A percentile compares a stretch with the other conserved stretches of the same genome.
Evolutionary conservation across 2,888 invertebrate species (phyloP).

Genomic region (Zele albiditarsus): DNA sequence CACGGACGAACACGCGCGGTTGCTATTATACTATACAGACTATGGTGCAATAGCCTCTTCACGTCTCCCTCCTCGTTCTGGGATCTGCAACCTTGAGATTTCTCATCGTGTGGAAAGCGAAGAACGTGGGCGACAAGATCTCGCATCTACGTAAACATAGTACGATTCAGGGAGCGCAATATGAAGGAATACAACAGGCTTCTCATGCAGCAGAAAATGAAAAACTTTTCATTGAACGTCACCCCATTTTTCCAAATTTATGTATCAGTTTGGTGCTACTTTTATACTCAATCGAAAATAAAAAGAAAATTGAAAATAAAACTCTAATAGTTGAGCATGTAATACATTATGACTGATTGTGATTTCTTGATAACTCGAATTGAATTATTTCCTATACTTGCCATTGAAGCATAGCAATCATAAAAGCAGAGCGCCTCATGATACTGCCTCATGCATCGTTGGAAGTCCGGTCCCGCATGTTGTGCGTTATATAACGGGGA

Average conservation of each 20-base stretch:
- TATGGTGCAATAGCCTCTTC: slow-evolving; percentile 40
- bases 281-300: neutral
- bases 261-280: neutral
- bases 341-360: too few species aligned
- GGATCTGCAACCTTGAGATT: slow-evolving; percentile 37
- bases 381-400: too few species aligned
- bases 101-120: slow-evolving; percentile 41
- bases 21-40: slow-evolving; percentile 15
- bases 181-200: neutral
- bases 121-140: slow-evolving; percentile 45
- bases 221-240: neutral
- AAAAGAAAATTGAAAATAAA: too few species aligned
- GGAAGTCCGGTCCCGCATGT: neutral
- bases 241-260: neutral
- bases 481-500: slow-evolving; percentile 26
- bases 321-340: too few species aligned
- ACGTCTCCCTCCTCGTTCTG: slow-evolving; percentile 29
- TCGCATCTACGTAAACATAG: slow-evolving; percentile 24
- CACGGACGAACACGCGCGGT: slow-evolving; percentile 26
- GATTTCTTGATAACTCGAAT: too few species aligned
- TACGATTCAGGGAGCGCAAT: neutral
- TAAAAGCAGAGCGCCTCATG: too few species aligned
- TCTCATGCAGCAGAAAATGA: slow-evolving; percentile 63
- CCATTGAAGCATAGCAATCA: too few species aligned
- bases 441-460: neutral